These are phyloP conservation scores for Sturnira hondurensis DNA, from an alignment of 2,113 vertebrate species.

Conservation along the genomic window DNA sequence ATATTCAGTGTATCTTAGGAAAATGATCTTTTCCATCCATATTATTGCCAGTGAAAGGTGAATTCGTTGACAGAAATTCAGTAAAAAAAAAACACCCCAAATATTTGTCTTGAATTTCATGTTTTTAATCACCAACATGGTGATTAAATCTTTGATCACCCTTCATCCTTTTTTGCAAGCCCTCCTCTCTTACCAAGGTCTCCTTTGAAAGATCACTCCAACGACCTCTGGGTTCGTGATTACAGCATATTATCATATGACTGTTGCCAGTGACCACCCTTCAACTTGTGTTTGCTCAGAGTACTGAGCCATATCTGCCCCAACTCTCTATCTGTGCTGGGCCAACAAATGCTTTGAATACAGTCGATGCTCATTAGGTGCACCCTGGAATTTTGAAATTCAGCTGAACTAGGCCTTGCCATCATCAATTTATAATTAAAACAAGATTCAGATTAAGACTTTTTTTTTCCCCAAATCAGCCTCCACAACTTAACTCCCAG, in stretches of 20 bases:
- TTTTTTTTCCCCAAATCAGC: neutral
- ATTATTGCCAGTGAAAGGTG: conserved; percentile 17
- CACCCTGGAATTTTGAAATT: neutral
- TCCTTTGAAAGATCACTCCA: neutral
- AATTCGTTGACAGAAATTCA: neutral
- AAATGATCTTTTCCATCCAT: conserved; percentile 33
- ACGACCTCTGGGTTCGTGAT: neutral
- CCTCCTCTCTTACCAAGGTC: neutral
- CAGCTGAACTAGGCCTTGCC: neutral
- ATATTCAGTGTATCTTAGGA: neutral
- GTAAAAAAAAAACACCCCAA: neutral
- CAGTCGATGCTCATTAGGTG: neutral
- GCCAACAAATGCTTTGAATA: neutral
- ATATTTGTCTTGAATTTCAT: neutral
- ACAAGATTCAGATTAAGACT: neutral
- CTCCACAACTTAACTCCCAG: neutral
- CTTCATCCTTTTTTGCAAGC: neutral
- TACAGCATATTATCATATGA: neutral
- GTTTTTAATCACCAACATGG: neutral
- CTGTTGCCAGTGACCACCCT: neutral
- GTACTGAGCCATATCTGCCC: neutral
- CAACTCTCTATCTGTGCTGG: neutral
- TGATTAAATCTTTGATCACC: neutral
- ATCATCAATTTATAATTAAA: neutral
- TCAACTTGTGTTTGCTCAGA: neutral